These are phyloP conservation scores for Peromyscus leucopus DNA, from an alignment of 2,113 vertebrate species.

Conservation along the genomic window DNA sequence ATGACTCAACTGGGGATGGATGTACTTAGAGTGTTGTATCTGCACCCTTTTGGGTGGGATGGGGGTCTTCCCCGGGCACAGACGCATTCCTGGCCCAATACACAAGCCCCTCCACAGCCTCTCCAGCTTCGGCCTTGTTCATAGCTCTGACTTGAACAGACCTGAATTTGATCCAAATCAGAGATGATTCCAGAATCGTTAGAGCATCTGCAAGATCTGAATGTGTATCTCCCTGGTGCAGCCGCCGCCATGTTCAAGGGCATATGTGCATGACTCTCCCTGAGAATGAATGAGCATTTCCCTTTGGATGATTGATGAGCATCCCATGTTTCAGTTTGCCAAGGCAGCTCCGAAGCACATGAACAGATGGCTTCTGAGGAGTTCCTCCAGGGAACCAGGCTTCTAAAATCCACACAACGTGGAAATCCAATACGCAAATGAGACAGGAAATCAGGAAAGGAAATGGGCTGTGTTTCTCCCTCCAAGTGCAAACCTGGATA, in stretches of 20 bases:
- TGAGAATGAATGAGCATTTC: not conserved
- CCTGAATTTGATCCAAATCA: not conserved
- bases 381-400: constrained; percentile 56
- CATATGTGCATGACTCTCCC: not conserved
- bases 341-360: constrained; percentile 43
- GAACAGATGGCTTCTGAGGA: constrained; percentile 70
- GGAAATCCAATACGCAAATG: constrained; percentile 62
- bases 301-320: constrained; percentile 70
- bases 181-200: not conserved
- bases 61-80: not conserved
- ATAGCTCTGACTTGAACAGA: not conserved
- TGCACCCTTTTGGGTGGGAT: not conserved
- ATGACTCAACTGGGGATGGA: not conserved
- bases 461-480: not conserved
- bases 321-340: not conserved
- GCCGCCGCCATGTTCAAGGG: not conserved
- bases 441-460: constrained; percentile 45
- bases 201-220: not conserved
- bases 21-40: not conserved
- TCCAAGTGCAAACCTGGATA: not conserved
- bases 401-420: not conserved
- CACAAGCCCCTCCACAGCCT: not conserved
- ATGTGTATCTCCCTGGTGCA: not conserved
- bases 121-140: not conserved
- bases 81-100: not conserved